phyloP scores from a whole-genome alignment of 2,797 vertebrate species.

The Arremon brunneinucha region DNA sequence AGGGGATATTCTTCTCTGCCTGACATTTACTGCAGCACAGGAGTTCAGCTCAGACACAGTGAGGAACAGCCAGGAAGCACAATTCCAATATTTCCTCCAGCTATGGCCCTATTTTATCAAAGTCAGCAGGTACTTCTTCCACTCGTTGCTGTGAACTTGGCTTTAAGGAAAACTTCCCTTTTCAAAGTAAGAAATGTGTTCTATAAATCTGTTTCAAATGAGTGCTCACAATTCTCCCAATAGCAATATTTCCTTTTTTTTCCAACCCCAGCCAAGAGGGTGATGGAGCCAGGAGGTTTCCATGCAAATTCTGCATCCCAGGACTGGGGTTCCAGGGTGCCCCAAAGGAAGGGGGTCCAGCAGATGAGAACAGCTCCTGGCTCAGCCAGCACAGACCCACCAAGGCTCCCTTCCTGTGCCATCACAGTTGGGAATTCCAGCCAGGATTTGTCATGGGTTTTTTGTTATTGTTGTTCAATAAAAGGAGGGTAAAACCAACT shows the following conservation, averaged over 20 bases:
- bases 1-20: not conserved
- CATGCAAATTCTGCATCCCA: not conserved
- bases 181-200: not conserved
- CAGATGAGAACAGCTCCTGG: not conserved
- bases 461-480: not conserved
- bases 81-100: not conserved
- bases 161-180: not conserved
- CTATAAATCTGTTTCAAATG: not conserved
- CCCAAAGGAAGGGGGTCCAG: not conserved
- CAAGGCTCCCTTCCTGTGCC: not conserved
- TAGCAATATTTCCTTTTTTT: not conserved
- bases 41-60: not conserved
- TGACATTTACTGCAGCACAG: not conserved
- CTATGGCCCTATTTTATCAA: constrained; percentile 10
- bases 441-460: not conserved
- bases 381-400: not conserved
- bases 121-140: not conserved
- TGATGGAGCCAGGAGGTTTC: not conserved
- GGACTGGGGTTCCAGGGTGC: not conserved
- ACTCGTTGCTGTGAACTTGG: not conserved
- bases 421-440: not conserved
- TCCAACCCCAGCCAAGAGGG: not conserved
- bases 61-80: not conserved
- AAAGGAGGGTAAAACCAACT: constrained; percentile 53
- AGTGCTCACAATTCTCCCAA: not conserved